Percentiles rank a stretch among this genome's conserved stretches.
Evolutionary conservation across 2,888 invertebrate species (phyloP).

Genomic region (Pteria penguin): DNA sequence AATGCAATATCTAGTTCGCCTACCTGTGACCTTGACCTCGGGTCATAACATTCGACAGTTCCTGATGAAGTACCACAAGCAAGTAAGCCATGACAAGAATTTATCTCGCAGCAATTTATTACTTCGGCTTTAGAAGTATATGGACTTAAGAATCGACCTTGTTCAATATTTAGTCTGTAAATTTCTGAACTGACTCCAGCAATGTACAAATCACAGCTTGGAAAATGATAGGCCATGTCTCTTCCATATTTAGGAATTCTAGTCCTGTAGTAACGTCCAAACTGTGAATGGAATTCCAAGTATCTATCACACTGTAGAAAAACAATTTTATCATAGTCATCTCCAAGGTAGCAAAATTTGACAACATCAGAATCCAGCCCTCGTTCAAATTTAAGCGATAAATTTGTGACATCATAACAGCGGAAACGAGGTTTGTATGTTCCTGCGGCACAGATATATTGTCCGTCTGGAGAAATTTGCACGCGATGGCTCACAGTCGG

Average conservation of each 20-base stretch:
- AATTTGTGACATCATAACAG: constrained; percentile 96
- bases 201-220: constrained; percentile 94
- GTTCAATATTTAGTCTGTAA: constrained; percentile 95
- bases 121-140: constrained; percentile 85
- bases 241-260: constrained; percentile 97
- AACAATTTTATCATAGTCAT: constrained; percentile 96
- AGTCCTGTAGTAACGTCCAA: constrained; percentile 93
- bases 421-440: constrained; percentile 95
- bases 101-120: constrained; percentile 90
- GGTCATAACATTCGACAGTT: constrained; percentile 96
- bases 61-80: constrained; percentile 90
- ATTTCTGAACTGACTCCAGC: constrained; percentile 94
- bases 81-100: constrained; percentile 92
- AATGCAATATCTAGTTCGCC: constrained; percentile 92
- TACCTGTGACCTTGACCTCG: constrained; percentile 88
- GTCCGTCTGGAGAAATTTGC: constrained; percentile 92
- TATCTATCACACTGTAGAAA: constrained; percentile 94
- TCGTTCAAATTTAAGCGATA: constrained; percentile 98
- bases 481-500: constrained; percentile 94
- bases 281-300: constrained; percentile 96
- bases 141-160: constrained; percentile 95
- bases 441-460: constrained; percentile 95
- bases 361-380: constrained; percentile 98
- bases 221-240: constrained; percentile 93
- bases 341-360: constrained; percentile 94